Evolutionary conservation across 2,113 vertebrate genomes (phyloP).

Genomic region (Tinamus guttatus): DNA sequence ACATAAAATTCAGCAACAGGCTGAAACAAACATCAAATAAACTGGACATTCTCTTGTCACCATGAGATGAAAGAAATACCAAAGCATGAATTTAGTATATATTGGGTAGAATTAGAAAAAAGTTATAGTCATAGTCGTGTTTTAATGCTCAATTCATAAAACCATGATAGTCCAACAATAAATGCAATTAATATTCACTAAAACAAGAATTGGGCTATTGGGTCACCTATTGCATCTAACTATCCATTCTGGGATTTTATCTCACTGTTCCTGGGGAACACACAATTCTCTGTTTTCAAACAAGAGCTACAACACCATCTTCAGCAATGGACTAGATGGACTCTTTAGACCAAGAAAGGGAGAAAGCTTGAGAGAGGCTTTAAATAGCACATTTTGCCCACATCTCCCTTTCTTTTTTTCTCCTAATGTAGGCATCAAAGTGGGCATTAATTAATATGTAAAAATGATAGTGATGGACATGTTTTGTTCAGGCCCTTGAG

Average conservation of each 20-base stretch:
- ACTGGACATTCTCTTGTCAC: neutral
- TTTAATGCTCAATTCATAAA: neutral
- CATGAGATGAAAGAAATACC: neutral
- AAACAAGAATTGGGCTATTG: neutral
- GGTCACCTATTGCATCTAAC: neutral
- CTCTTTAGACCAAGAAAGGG: neutral
- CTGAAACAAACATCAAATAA: neutral
- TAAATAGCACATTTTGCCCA: neutral
- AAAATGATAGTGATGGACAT: too few species aligned
- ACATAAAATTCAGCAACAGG: neutral
- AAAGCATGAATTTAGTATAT: neutral
- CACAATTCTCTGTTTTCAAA: neutral
- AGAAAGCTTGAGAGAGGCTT: neutral
- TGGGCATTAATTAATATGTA: too few species aligned
- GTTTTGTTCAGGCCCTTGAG: neutral
- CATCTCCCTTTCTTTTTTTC: neutral
- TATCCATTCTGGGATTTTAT: neutral
- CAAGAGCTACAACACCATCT: neutral
- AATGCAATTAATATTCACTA: neutral
- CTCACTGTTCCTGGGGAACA: neutral
- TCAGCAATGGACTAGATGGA: neutral
- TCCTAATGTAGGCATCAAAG: neutral
- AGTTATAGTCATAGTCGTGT: neutral
- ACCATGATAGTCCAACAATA: neutral
- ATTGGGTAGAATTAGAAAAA: neutral